Evolutionary conservation across 2,113 vertebrate species (phyloP).

Genomic region (Xiphorhynchus elegans): DNA sequence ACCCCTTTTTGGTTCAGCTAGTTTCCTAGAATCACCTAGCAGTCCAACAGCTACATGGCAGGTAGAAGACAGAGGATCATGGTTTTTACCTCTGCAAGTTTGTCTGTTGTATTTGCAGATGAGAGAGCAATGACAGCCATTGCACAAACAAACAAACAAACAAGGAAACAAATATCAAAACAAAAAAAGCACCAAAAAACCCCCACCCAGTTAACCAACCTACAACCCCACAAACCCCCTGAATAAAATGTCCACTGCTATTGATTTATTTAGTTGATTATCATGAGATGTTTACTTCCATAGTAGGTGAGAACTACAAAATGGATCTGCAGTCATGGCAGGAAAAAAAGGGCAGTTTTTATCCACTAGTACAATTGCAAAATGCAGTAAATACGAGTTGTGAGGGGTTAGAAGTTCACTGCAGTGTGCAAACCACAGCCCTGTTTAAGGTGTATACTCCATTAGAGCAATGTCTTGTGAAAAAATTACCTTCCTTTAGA

Average conservation of each 20-base stretch:
- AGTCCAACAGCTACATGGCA: neutral
- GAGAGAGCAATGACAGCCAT: neutral
- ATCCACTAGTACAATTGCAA: neutral
- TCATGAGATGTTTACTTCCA: neutral
- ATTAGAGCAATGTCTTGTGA: neutral
- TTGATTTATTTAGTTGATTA: neutral
- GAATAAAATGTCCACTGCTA: neutral
- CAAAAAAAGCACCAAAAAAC: neutral
- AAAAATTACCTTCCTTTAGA: neutral
- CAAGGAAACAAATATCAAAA: neutral
- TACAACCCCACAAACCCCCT: neutral
- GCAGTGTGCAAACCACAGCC: neutral
- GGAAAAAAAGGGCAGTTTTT: accelerated
- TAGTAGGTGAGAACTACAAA: neutral
- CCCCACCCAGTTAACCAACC: neutral
- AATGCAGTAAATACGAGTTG: neutral
- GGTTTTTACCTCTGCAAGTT: neutral
- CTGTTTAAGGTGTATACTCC: neutral
- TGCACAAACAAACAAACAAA: neutral
- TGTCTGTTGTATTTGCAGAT: neutral
- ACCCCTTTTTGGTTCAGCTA: neutral
- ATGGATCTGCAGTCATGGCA: neutral
- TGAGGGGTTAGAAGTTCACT: neutral
- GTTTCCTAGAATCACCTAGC: neutral
- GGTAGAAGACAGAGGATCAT: neutral